Evolutionary conservation across 2,113 vertebrate species (phyloP).

Genomic region (Xiphophorus hellerii): DNA sequence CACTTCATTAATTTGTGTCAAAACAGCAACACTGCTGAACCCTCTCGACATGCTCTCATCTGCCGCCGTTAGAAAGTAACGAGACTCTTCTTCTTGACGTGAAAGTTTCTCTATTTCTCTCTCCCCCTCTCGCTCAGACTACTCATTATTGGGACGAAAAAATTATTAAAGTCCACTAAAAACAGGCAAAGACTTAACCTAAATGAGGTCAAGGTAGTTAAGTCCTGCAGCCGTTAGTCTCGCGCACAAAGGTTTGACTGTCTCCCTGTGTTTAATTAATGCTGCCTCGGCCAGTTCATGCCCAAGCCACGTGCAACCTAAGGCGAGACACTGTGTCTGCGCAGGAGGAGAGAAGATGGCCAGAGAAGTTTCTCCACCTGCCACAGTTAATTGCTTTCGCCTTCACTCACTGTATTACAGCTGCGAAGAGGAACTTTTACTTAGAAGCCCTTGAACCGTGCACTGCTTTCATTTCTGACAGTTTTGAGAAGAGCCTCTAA

Average conservation of each 20-base stretch:
- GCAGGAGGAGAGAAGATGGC: slow-evolving; percentile 20
- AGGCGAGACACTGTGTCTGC: slow-evolving; percentile 24
- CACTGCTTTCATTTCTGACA: slow-evolving; percentile 55
- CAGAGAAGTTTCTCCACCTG: slow-evolving; percentile 38
- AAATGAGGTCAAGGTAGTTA: slow-evolving; percentile 56
- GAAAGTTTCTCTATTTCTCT: slow-evolving; percentile 21
- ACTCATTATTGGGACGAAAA: slow-evolving; percentile 29
- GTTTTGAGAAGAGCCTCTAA: slow-evolving; percentile 48
- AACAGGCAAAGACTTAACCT: slow-evolving; percentile 69
- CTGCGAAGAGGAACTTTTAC: slow-evolving; percentile 54
- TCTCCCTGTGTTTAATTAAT: slow-evolving; percentile 73
- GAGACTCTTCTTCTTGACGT: slow-evolving; percentile 2
- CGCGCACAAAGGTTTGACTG: slow-evolving; percentile 57
- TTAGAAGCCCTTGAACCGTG: slow-evolving; percentile 45
- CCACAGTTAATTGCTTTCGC: slow-evolving; percentile 52
- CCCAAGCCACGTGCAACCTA: slow-evolving; percentile 23
- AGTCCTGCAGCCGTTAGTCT: slow-evolving; percentile 60
- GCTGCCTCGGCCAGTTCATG: slow-evolving; percentile 39
- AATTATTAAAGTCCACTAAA: slow-evolving; percentile 64
- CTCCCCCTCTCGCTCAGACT: slow-evolving; percentile 3
- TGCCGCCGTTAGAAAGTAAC: not conserved
- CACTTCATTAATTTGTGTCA: slow-evolving; percentile 3
- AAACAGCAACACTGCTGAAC: slow-evolving; percentile 38
- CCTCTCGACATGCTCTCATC: slow-evolving; percentile 2
- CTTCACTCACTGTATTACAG: slow-evolving; percentile 53